Evolutionary conservation across 2,888 invertebrate genomes (phyloP), one percentile per base, ranked within the genome.

Genomic region (Chalcis sispes): DNA sequence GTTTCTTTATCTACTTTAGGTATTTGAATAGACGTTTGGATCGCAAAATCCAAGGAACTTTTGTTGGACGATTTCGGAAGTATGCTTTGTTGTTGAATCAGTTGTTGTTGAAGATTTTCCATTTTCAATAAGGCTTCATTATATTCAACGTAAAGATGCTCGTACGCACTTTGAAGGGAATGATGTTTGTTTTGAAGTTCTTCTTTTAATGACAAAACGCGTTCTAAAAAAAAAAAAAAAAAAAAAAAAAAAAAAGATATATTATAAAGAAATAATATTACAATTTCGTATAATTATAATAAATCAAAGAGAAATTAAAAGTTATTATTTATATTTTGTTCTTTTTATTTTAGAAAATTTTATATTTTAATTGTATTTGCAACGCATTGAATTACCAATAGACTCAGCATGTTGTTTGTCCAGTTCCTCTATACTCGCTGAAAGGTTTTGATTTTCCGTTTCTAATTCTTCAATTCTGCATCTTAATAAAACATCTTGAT

Each of bases 331-430:
- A n/a, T n/a, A n/a, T n/a, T n/a, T n/a, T n/a, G n/a, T n/a, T n/a
- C n/a, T n/a, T n/a, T n/a, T n/a, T n/a, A n/a, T n/a, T n/a, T n/a
- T n/a, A n/a, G n/a, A n/a, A n/a, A n/a, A n/a, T n/a, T n/a, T n/a
- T n/a, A n/a, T n/a, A n/a, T n/a, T n/a, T n/a, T n/a, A n/a, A n/a
- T n/a, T n/a, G n/a, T n/a, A n/a, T n/a, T n/a, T n/a, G n/a, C n/a
- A n/a, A n/a, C 13, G 46, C n/a, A 2, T 15, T 46, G 4, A 48
- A 54, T 77, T 75, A 86, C 86, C 92, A 88, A 94, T 92, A 0
- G 94, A 95, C 81, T 91, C 89, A 82, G 93, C 92, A 84, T 95
- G 94, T 86, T 95, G 94, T 59, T 88, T 90, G 83, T 95, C 95
- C 80, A 95, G 88, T 84, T 94, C 94, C 81, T 94, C 94, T 69